Base-by-base conservation (phyloP, 2,113 vertebrate genomes). In the Ageneiosus marmoratus region DNA sequence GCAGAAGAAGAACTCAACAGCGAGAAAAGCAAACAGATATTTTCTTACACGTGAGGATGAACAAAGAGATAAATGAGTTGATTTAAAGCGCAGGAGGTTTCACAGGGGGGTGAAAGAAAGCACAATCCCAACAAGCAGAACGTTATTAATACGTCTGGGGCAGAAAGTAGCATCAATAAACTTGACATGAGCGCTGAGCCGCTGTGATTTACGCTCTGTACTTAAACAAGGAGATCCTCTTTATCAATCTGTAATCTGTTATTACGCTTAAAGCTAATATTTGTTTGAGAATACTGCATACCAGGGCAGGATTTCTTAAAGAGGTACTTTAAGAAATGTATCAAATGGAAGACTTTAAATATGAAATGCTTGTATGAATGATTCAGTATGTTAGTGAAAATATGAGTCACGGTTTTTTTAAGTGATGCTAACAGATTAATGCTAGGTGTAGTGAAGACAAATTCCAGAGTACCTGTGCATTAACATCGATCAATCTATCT, bases 51-150 rank as follows among this genome's bases (percentile, higher is more conserved):
- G 79, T 24, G 41, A 70, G 53, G 51, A 83, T 7, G 56, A 78
- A 70, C 6, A 24, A 65, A 84, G 72, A 72, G 55, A 79, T 73
- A 79, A 62, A 72, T 72, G 53, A 73, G 53, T 24, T 41, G 69
- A 55, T 72, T 48, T 72, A 50, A 62, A 74, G 79, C 58, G 53
- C 60, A 63, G 70, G 80, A 63, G 72, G 77, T 74, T 84, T 73
- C 77, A 63, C 34, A 50, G 73, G 22, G 44, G 65, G 37, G 37
- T 55, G 37, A 73, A 41, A 22, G 55, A 34, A 62, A 62, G 69
- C 67, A 46, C 76, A 46, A 62, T 56, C 78, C 65, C 60, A 73
- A 74, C 55, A 62, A 51, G 77, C 67, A 29, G 41, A 63, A 62
- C 63, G 37, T 79, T 74, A 79, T 74, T 80, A 79, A 53, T 15